A percentile compares a stretch with the other conserved stretches of the same genome.
Conservation (phyloP, 1,140 invertebrate species). For the Bombus waltoni region DNA sequence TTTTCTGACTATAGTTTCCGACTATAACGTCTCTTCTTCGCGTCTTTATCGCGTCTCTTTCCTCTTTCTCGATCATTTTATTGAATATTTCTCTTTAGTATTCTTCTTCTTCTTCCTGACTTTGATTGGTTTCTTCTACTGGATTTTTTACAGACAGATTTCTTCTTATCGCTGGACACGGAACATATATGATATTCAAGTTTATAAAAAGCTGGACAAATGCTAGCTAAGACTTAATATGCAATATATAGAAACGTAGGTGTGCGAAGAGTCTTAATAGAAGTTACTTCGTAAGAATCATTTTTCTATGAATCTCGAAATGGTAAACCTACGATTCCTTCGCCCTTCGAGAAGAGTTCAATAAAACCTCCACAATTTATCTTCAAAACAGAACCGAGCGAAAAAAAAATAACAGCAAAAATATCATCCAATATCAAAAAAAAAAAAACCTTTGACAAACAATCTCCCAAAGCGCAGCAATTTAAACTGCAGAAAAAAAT, state of each 20-base stretch:
- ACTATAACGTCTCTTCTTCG: background rate
- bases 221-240: too few relatives aligned
- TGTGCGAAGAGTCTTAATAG: background rate
- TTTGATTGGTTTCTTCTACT: background rate
- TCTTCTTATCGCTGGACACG: too few relatives aligned
- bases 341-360: background rate
- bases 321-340: background rate
- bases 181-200: background rate
- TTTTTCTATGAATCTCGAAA: background rate
- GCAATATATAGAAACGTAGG: background rate
- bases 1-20: too few relatives aligned
- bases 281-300: too few relatives aligned
- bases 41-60: background rate
- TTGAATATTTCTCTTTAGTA: background rate
- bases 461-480: constrained; percentile 8
- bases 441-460: background rate
- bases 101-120: background rate
- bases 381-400: background rate
- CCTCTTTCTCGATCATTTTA: background rate
- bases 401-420: background rate
- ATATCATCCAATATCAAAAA: too few relatives aligned
- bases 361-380: background rate
- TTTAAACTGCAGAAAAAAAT: background rate
- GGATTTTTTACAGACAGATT: background rate
- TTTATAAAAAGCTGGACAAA: background rate